phyloP scores from a whole-genome alignment of 1,140 invertebrate species.

The Formica selysi region DNA sequence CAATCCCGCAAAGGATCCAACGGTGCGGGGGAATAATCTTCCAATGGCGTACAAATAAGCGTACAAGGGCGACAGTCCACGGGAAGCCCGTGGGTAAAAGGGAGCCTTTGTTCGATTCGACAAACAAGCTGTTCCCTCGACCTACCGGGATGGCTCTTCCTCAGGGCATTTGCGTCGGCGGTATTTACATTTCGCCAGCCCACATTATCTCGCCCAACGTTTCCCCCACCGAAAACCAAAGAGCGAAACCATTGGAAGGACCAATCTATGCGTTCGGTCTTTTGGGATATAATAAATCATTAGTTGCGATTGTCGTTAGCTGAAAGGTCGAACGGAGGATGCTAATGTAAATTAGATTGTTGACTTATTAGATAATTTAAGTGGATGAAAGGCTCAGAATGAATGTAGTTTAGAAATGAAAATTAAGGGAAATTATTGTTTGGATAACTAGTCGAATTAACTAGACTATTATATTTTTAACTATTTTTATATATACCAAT shows the following conservation, averaged over 20 bases:
- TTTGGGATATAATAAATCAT: not conserved
- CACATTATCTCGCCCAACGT: conserved; percentile 43
- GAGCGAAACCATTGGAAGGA: not conserved
- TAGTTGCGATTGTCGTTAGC: not conserved
- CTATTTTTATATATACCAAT: too few species aligned
- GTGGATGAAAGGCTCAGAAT: not conserved
- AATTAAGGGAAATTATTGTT: not conserved
- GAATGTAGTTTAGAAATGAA: not conserved
- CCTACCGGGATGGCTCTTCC: conserved; percentile 27
- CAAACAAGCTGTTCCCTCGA: conserved; percentile 49
- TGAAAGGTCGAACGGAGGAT: not conserved
- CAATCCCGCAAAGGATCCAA: conserved; percentile 3
- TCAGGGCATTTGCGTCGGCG: conserved; percentile 43
- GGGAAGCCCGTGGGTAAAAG: conserved; percentile 37
- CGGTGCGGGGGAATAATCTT: not conserved
- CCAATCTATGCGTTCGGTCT: not conserved
- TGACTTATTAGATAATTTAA: not conserved
- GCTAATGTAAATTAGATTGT: not conserved
- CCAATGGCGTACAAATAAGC: conserved; percentile 55
- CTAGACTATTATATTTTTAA: too few species aligned
- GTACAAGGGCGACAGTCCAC: conserved; percentile 37
- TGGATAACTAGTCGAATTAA: too few species aligned
- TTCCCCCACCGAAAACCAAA: conserved; percentile 31
- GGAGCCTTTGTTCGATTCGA: conserved; percentile 56
- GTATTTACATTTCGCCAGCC: conserved; percentile 44